phyloP scores from a whole-genome alignment of 1,140 invertebrate species.

The Acyrthosiphon pisum region DNA sequence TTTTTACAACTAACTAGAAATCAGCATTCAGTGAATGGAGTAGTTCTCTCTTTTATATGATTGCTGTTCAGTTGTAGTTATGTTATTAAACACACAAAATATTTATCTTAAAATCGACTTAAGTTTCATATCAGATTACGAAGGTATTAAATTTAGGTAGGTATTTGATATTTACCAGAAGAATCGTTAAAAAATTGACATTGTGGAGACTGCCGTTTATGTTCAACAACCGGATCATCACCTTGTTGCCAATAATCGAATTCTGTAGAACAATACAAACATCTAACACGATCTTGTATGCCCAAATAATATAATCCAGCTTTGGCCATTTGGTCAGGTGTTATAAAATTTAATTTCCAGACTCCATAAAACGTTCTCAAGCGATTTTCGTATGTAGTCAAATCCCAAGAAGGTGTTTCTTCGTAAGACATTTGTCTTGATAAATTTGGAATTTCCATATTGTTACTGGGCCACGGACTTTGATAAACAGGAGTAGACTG shows the following conservation, averaged over 20 bases:
- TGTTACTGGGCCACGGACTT: too few relatives aligned
- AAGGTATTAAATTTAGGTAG: neutral
- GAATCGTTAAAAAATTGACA: constrained; percentile 60
- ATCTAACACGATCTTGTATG: constrained; percentile 73
- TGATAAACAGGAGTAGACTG: too few relatives aligned
- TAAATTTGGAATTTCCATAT: too few relatives aligned
- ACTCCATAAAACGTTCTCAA: constrained; percentile 41
- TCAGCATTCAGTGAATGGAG: neutral
- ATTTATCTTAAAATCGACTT: neutral
- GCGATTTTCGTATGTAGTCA: constrained; percentile 39
- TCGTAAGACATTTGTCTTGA: constrained; percentile 3
- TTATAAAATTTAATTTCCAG: constrained; percentile 60
- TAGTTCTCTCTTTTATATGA: neutral
- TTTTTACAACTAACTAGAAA: neutral
- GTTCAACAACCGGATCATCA: constrained; percentile 82
- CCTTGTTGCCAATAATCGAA: constrained; percentile 80
- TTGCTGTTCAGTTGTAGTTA: neutral
- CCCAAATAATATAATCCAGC: constrained; percentile 76
- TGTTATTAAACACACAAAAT: neutral
- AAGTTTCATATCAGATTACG: neutral
- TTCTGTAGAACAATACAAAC: constrained; percentile 85
- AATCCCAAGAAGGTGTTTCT: constrained; percentile 39
- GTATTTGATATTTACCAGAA: neutral
- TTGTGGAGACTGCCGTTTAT: constrained; percentile 73
- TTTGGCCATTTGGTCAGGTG: constrained; percentile 59